Evolutionary conservation across 2,113 vertebrate species (phyloP), one percentile per base, ranked within the genome.

Genomic region (Amblyopsis rosae): DNA sequence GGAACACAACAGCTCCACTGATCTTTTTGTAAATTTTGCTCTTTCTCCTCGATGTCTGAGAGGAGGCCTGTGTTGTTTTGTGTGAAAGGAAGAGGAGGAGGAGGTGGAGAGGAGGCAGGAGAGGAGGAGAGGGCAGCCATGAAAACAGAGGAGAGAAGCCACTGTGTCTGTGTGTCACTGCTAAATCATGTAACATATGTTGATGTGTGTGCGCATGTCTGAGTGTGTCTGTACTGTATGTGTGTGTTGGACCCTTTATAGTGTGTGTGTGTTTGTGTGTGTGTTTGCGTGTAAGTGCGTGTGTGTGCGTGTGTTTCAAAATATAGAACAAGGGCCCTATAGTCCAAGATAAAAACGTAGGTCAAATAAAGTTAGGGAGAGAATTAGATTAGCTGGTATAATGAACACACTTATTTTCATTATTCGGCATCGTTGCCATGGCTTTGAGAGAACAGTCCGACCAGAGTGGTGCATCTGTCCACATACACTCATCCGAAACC

Each of bases 321-420:
- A 67, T 4, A 9, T 11, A 80, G 83, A 82, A 91, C 88, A 91
- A 89, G 81, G 75, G 75, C 19, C 65, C 87, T 82, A 86, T 70
- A 85, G 85, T 88, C 65, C 32, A 35, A 6, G 79, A 81, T 82
- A 78, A 89, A 88, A 88, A 88, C 83, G 81, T 66, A 72, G 77
- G 69, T 62, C 77, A 81, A 41, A 41, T 41, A 41, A 86, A 84
- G 87, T 85, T 80, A 77, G 72, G 76, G 81, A 76, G 81, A 74
- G 81, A 87, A 89, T 86, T 72, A 87, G 83, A 91, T 91, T 86
- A 90, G 64, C 85, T 86, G 76, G 55, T 86, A 80, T 83, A 83
- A 89, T 89, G 78, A 85, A 86, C 87, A 88, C 85, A 86, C 87
- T 90, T 90, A 89, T 89, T 89, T 87, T 89, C 84, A 90, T 88